phyloP scores from a whole-genome alignment of 2,888 invertebrate genomes.

The Luperina nickerlii region DNA sequence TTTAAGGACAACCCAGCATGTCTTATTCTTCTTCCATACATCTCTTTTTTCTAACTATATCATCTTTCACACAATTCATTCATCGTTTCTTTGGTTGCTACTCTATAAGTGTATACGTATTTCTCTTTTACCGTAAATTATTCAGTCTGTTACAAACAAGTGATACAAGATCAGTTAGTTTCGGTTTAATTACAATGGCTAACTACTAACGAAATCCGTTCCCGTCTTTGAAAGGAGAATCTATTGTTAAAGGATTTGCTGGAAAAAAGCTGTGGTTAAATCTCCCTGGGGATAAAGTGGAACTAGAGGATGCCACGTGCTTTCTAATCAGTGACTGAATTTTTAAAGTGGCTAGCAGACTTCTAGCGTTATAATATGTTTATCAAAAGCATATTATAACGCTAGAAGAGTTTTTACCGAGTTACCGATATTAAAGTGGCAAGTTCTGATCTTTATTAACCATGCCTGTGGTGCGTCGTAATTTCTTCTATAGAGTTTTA shows the following conservation, averaged over 20 bases:
- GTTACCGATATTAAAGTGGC: not conserved
- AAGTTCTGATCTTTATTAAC: not conserved
- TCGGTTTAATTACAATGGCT: conserved; percentile 53
- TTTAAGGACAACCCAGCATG: not conserved
- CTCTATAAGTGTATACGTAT: not conserved
- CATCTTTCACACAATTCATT: not conserved
- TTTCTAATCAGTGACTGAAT: not conserved
- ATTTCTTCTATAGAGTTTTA: not conserved
- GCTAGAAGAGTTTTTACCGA: not conserved
- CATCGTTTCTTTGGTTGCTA: not conserved
- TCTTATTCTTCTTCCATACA: not conserved
- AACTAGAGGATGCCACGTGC: conserved; percentile 27
- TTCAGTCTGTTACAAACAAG: conserved; percentile 4
- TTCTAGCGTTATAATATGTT: no score
- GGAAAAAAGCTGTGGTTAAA: conserved; percentile 15
- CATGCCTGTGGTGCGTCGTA: not conserved
- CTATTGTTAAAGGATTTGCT: conserved; percentile 44
- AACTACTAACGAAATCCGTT: conserved; percentile 46
- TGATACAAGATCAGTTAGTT: conserved; percentile 22
- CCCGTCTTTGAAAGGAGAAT: conserved; percentile 37
- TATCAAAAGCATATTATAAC: not conserved
- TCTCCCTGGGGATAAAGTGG: conserved; percentile 26
- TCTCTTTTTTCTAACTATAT: not conserved
- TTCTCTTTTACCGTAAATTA: conserved; percentile 4
- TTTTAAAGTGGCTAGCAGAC: not conserved